These are phyloP conservation scores for Cataglyphis livida DNA, from an alignment of 2,888 invertebrate genomes.

Conservation along the genomic window DNA sequence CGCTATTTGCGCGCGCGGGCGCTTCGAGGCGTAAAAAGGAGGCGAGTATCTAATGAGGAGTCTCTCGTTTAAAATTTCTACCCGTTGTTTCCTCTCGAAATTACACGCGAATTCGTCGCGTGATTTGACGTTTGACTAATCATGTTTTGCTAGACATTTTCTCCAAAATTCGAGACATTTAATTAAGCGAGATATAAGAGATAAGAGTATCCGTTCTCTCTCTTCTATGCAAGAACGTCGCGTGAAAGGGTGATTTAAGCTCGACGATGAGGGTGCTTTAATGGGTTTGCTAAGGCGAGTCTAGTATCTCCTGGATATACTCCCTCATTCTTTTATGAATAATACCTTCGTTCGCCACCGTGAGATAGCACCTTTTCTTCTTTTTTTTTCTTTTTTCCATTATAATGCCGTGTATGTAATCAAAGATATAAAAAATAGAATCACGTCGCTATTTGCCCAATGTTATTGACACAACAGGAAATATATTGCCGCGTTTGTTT, in stretches of 20 bases:
- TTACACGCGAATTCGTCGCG: constrained; percentile 30
- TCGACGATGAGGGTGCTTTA: constrained; percentile 48
- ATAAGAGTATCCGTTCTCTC: constrained; percentile 11
- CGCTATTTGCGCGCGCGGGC: background rate
- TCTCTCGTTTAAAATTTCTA: constrained; percentile 41
- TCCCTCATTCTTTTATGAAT: constrained; percentile 36
- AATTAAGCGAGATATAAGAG: constrained; percentile 36
- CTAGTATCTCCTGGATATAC: constrained; percentile 34
- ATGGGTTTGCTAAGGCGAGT: constrained; percentile 58
- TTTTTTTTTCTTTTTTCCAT: constrained; percentile 1
- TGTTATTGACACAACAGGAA: constrained; percentile 25
- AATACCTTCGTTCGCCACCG: constrained; percentile 8
- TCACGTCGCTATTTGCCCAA: constrained; percentile 36
- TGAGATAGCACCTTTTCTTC: constrained; percentile 3
- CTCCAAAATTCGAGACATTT: constrained; percentile 28
- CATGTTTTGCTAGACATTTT: constrained; percentile 16
- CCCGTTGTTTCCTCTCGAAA: constrained; percentile 18
- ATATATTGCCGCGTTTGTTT: constrained; percentile 19
- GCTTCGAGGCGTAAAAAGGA: constrained; percentile 53
- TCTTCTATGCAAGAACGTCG: constrained; percentile 29
- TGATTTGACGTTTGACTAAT: constrained; percentile 36
- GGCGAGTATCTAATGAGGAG: constrained; percentile 12
- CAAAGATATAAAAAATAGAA: constrained; percentile 41
- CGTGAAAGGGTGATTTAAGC: constrained; percentile 54
- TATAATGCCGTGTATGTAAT: constrained; percentile 3